These are phyloP conservation scores for Mobula birostris DNA, from an alignment of 2,113 vertebrate genomes.

Conservation along the genomic window DNA sequence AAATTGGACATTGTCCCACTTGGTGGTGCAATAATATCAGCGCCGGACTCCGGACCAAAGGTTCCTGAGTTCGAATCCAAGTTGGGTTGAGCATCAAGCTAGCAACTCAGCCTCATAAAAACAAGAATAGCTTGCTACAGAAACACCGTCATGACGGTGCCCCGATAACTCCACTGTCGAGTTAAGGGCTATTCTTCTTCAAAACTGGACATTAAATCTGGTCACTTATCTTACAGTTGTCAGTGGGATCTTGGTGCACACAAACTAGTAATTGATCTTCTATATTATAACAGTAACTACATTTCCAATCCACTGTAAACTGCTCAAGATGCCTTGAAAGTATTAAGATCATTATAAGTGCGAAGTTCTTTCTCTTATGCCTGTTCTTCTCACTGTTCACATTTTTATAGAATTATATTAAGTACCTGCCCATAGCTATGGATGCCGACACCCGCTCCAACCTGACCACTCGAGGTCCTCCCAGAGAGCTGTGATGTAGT, in stretches of 20 bases:
- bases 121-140: no score
- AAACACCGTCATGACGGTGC: no score
- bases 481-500: constrained; percentile 65
- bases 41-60: no score
- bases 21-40: no score
- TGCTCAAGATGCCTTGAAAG: not conserved
- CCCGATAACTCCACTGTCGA: no score
- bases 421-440: constrained; percentile 97
- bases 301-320: not conserved
- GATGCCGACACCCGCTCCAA: constrained; percentile 74
- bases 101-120: no score
- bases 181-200: no score
- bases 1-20: not conserved
- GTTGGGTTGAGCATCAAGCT: no score
- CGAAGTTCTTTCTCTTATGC: not conserved
- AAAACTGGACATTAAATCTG: not conserved
- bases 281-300: not conserved
- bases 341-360: not conserved
- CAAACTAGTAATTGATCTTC: not conserved
- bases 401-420: not conserved
- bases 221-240: not conserved
- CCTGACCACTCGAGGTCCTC: constrained; percentile 69
- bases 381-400: no score
- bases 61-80: no score
- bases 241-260: not conserved